Evolutionary conservation across 1,140 invertebrate genomes (phyloP), one percentile per base, ranked within the genome.

Genomic region (Hycleus phaleratus): DNA sequence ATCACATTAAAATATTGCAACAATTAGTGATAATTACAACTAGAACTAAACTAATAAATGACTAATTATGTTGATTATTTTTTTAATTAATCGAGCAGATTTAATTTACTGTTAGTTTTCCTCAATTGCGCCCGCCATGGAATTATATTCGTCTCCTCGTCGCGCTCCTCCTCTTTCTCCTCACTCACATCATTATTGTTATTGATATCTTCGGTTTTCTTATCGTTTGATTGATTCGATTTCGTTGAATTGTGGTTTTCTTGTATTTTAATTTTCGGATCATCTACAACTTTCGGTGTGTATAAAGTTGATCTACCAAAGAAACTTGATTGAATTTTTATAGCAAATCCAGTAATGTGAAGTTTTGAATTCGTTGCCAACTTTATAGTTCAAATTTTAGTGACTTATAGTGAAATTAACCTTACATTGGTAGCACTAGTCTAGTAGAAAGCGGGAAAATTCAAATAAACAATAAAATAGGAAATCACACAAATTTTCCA

Each of bases 51-150:
- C 18, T 18, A 18, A 18, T 18, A 18, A 18, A 32, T 32, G 32
- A 32, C 32, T 32, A 32, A 32, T 32, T 32, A 7, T 32, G 7
- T 32, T 32, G 7, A 32, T 32, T 32, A 32, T 8, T 42, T 42
- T 1, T 7, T n/a, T 42, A 42, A 42, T 42, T 42, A 88, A 72
- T 87, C 86, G 58, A 88, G 74, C 60, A 88, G 78, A 70, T 86
- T 88, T 12, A 90, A 77, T 66, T 85, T 88, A 75, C 88, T 91
- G 71, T 91, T 91, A 3, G 90, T 93, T 76, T 93, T 93, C 64
- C 89, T 81, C 40, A 93, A 77, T 69, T 92, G 88, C 11, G 90
- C 88, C 68, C 89, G 80, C 90, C 90, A 93, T 0, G 90, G 90
- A 40, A 91, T 91, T 46, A 91, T 90, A 70, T 86, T 79, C 61